Evolutionary conservation across 2,888 invertebrate species (phyloP).

Genomic region (Agonopterix subpropinquella): DNA sequence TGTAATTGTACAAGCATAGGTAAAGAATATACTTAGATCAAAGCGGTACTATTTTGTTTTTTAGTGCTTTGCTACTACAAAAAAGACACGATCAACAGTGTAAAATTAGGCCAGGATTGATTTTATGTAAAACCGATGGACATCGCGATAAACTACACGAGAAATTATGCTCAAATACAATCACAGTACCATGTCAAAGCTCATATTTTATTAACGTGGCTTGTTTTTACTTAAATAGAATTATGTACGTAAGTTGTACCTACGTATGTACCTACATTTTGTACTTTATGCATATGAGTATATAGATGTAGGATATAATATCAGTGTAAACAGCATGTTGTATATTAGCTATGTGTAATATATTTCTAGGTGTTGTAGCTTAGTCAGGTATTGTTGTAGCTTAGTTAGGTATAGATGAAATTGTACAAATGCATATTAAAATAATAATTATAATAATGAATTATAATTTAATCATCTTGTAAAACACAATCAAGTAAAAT

Average conservation of each 20-base stretch:
- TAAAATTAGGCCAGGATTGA: too few species aligned
- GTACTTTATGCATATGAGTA: conserved; percentile 51
- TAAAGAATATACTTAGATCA: too few species aligned
- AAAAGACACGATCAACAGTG: too few species aligned
- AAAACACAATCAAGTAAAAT: conserved; percentile 74
- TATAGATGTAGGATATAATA: conserved; percentile 48
- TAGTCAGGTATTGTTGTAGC: conserved; percentile 69
- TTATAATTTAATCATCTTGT: conserved; percentile 72
- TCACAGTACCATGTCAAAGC: conserved; percentile 29
- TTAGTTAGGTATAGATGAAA: conserved; percentile 72
- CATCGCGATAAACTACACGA: conserved; percentile 8
- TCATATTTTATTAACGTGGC: conserved; percentile 22
- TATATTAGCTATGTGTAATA: conserved; percentile 69
- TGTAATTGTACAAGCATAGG: too few species aligned
- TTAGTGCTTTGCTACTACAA: too few species aligned
- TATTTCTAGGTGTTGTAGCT: conserved; percentile 64
- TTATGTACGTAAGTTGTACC: conserved; percentile 20
- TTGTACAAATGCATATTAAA: conserved; percentile 73
- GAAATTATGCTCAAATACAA: conserved; percentile 41
- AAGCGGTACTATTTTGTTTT: too few species aligned
- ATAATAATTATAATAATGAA: conserved; percentile 65
- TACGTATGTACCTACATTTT: conserved; percentile 27
- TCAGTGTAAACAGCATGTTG: conserved; percentile 70
- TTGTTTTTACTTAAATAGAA: conserved; percentile 25
- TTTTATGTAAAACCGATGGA: background rate